Conservation (phyloP, 2,797 vertebrate species). For the Benthosema pterotum region DNA sequence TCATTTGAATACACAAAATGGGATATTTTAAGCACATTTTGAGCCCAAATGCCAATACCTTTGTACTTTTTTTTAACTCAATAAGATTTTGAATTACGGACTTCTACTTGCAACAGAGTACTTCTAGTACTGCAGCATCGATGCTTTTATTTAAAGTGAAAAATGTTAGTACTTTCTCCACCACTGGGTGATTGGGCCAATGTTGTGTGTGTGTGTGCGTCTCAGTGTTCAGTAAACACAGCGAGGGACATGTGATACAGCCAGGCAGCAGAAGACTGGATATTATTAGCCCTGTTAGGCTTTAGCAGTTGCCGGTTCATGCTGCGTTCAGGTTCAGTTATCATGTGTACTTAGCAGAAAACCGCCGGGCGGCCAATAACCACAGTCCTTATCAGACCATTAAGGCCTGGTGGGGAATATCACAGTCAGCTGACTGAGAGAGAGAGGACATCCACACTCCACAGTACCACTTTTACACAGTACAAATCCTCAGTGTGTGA, state of each 20-base stretch:
- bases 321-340: conserved; percentile 48
- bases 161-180: too few relatives aligned
- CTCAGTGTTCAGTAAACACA: conserved; percentile 4
- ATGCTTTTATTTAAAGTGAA: too few relatives aligned
- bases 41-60: too few relatives aligned
- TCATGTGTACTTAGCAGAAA: conserved; percentile 38
- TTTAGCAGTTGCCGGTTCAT: conserved; percentile 51
- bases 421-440: not conserved
- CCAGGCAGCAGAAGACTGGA: conserved; percentile 30
- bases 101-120: too few relatives aligned
- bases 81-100: too few relatives aligned
- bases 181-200: too few relatives aligned
- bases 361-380: conserved; percentile 22
- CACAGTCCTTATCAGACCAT: not conserved
- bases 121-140: too few relatives aligned
- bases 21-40: too few relatives aligned
- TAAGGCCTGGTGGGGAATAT: conserved; percentile 7
- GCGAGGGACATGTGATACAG: conserved; percentile 33
- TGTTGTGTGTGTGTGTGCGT: not conserved
- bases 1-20: too few relatives aligned
- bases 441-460: not conserved
- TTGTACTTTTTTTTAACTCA: too few relatives aligned
- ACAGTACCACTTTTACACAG: too few relatives aligned
- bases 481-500: not conserved
- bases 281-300: conserved; percentile 52